phyloP scores from a whole-genome alignment of 1,140 invertebrate genomes.

The Drosophila triauraria region DNA sequence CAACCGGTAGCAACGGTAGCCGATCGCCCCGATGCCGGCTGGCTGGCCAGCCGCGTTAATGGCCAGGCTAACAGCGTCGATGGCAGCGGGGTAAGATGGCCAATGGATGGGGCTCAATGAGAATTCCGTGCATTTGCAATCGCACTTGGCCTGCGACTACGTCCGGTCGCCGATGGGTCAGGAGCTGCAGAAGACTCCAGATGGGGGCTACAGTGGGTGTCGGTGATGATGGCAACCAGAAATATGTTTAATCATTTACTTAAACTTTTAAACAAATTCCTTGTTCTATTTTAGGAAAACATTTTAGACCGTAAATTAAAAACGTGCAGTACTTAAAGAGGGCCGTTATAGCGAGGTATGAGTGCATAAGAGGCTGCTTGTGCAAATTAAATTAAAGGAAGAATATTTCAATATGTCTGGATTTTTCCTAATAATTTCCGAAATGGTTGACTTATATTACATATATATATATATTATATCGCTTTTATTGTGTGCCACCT shows the following conservation, averaged over 20 bases:
- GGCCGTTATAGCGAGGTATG: no score
- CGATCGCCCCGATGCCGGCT: constrained; percentile 38
- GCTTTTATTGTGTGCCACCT: neutral
- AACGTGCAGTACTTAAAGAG: no score
- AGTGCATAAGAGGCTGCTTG: no score
- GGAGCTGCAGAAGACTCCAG: constrained; percentile 38
- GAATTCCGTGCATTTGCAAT: constrained; percentile 84
- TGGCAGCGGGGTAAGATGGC: neutral
- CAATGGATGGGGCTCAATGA: constrained; percentile 62
- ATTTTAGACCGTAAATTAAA: no score
- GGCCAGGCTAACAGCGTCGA: constrained; percentile 54
- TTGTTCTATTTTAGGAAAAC: no score
- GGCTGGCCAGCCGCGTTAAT: constrained; percentile 68
- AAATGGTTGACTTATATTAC: no score
- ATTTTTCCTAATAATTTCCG: no score
- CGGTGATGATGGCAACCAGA: neutral
- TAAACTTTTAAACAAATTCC: no score
- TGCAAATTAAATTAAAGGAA: no score
- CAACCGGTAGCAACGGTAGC: constrained; percentile 77
- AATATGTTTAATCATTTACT: no score
- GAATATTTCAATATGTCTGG: no score
- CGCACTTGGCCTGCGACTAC: constrained; percentile 76
- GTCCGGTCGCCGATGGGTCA: constrained; percentile 73
- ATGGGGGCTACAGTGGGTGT: constrained; percentile 15
- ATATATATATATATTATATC: no score